These are phyloP conservation scores for Podiceps cristatus DNA, from an alignment of 2,113 vertebrate species.

Conservation along the genomic window DNA sequence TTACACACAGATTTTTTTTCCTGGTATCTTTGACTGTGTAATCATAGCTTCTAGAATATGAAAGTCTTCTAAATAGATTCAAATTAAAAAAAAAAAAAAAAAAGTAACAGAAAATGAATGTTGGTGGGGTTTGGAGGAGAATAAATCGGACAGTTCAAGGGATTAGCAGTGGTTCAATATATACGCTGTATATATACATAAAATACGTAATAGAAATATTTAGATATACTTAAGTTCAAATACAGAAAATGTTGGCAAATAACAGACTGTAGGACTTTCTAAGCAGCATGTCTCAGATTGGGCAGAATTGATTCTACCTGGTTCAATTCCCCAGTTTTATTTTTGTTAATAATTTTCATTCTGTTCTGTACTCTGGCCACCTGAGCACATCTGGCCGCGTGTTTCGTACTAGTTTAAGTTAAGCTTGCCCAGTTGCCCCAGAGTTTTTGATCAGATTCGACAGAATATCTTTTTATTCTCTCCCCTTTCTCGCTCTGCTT, in stretches of 20 bases:
- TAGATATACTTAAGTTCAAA: neutral
- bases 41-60: neutral
- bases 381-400: fast-evolving
- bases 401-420: neutral
- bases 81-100: neutral
- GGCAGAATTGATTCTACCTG: neutral
- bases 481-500: neutral
- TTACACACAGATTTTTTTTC: conserved; percentile 38
- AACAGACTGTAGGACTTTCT: neutral
- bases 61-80: neutral
- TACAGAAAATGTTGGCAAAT: neutral
- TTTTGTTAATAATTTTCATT: neutral
- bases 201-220: neutral
- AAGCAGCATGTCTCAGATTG: neutral
- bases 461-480: neutral
- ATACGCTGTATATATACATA: neutral
- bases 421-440: neutral
- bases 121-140: neutral
- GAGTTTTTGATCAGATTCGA: neutral
- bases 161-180: neutral
- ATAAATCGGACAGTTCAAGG: neutral
- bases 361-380: neutral
- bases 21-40: neutral
- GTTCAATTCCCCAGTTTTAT: neutral
- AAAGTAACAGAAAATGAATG: neutral